Percentiles rank a stretch among this genome's conserved stretches.
phyloP scores from a whole-genome alignment of 2,888 invertebrate species.

The Mimachlamys varia region DNA sequence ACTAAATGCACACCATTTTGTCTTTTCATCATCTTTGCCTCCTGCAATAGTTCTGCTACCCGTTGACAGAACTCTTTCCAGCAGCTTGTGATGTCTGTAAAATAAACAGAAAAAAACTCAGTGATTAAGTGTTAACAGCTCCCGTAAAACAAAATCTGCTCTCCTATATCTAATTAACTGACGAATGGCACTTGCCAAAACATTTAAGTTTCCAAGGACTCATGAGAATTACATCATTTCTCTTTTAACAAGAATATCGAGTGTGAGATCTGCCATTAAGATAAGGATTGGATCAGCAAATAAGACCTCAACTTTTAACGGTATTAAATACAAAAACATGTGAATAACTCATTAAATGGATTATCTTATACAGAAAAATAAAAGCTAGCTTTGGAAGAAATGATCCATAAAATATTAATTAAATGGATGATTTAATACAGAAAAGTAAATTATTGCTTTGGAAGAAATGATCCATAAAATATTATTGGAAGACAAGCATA shows the following conservation, averaged over 20 bases:
- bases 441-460: too few species aligned
- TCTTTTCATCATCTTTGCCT: neutral
- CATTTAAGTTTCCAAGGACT: neutral
- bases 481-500: too few species aligned
- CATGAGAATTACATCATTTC: neutral
- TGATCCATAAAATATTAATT: too few species aligned
- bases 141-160: neutral
- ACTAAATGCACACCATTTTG: slow-evolving; percentile 6
- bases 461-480: too few species aligned
- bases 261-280: too few species aligned
- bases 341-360: too few species aligned
- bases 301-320: too few species aligned
- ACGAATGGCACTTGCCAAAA: neutral
- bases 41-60: neutral
- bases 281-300: too few species aligned
- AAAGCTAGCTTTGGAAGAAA: too few species aligned
- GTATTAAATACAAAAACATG: too few species aligned
- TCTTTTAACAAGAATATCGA: neutral
- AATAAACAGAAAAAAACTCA: slow-evolving; percentile 22
- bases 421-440: too few species aligned
- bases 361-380: too few species aligned
- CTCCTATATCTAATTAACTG: neutral
- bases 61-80: neutral
- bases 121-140: neutral
- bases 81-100: neutral